Evolutionary conservation across 30 jellyfish, hydroid and myxozoan species (phyloP).

Genomic region (Sanderia malayensis): DNA sequence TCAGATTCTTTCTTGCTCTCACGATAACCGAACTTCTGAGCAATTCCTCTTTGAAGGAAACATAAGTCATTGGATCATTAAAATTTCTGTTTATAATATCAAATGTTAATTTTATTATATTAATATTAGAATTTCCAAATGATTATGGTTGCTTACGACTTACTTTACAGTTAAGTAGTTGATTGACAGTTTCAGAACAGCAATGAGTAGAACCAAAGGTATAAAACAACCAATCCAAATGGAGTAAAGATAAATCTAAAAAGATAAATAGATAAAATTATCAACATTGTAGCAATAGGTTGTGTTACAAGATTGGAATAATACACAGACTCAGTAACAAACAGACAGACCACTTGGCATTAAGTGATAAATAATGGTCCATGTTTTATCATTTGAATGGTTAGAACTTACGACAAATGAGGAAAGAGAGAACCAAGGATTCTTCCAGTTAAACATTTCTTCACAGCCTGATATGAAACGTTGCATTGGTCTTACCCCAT

Average conservation of each 20-base stretch:
- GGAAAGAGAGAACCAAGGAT: constrained; percentile 78
- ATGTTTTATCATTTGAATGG: too few species aligned
- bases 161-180: constrained; percentile 69
- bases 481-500: constrained; percentile 76
- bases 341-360: too few species aligned
- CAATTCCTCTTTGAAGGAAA: constrained; percentile 41
- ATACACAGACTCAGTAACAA: too few species aligned
- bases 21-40: constrained; percentile 56
- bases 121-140: too few species aligned
- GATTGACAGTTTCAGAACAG: constrained; percentile 50
- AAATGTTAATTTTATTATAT: too few species aligned
- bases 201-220: constrained; percentile 62
- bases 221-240: constrained; percentile 78
- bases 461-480: constrained; percentile 19
- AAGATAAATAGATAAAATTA: too few species aligned
- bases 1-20: constrained; percentile 36
- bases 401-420: constrained; percentile 59
- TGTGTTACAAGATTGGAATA: too few species aligned
- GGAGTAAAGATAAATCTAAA: constrained; percentile 74
- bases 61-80: too few species aligned
- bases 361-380: too few species aligned
- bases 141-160: constrained; percentile 8
- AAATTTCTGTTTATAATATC: too few species aligned
- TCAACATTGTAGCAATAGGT: too few species aligned
- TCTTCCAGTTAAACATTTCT: constrained; percentile 73